These are phyloP conservation scores for Nasonia oneida DNA, from an alignment of 2,888 invertebrate genomes.

Conservation along the genomic window DNA sequence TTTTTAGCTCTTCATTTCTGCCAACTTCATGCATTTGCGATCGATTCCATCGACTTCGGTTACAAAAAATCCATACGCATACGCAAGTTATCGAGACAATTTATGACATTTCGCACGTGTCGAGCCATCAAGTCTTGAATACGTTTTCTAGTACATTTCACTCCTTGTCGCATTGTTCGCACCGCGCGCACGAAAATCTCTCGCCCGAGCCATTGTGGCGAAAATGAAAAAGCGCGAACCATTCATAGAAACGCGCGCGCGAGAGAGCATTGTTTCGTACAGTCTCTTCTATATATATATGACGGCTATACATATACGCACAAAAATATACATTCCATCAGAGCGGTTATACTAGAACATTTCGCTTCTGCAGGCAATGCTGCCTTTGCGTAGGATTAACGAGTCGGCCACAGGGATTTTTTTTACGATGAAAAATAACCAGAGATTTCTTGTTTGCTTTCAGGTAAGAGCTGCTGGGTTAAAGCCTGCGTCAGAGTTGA, in stretches of 20 bases:
- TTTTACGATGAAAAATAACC: conserved; percentile 40
- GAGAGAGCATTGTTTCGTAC: neutral
- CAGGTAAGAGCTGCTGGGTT: conserved; percentile 33
- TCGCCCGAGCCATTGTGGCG: conserved; percentile 10
- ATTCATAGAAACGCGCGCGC: neutral
- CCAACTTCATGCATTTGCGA: neutral
- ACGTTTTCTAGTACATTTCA: conserved; percentile 3
- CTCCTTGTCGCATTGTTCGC: conserved; percentile 13
- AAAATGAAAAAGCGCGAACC: conserved; percentile 20
- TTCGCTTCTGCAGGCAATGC: conserved; percentile 12
- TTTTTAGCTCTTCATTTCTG: neutral
- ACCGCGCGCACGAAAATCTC: conserved; percentile 14
- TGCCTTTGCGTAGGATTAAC: conserved; percentile 38
- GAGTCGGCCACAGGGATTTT: conserved; percentile 8
- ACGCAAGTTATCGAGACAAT: neutral
- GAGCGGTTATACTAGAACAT: neutral
- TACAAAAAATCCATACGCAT: neutral
- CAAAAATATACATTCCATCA: neutral
- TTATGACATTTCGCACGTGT: neutral
- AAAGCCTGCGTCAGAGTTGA: conserved; percentile 7
- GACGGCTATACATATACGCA: neutral
- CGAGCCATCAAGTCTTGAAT: conserved; percentile 11
- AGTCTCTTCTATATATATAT: neutral
- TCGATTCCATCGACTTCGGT: neutral
- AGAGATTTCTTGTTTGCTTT: conserved; percentile 46